These are phyloP conservation scores for Galerucella nymphaeae DNA, from an alignment of 2,888 invertebrate genomes.

Conservation along the genomic window DNA sequence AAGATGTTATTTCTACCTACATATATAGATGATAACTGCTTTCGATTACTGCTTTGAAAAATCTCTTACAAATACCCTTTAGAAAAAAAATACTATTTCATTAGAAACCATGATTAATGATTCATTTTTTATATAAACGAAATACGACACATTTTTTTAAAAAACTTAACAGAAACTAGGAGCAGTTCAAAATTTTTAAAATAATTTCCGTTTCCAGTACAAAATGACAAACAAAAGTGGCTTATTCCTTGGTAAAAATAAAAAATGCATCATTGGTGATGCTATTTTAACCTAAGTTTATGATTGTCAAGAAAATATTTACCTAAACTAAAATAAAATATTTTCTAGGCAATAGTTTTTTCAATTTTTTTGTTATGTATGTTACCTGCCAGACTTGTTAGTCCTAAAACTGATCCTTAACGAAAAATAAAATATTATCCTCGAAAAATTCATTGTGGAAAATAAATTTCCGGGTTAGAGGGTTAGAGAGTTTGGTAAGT, in stretches of 20 bases:
- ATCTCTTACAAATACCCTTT: slow-evolving; percentile 30
- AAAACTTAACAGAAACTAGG: too few species aligned
- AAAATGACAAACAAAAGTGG: too few species aligned
- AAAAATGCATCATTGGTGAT: slow-evolving; percentile 28
- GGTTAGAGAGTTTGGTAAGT: too few species aligned
- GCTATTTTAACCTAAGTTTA: slow-evolving; percentile 15
- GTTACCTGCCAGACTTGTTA: too few species aligned
- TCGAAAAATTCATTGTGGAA: too few species aligned
- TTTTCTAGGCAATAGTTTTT: slow-evolving; percentile 17
- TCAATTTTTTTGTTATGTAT: slow-evolving; percentile 44
- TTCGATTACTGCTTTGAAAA: slow-evolving; percentile 33
- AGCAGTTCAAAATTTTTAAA: too few species aligned
- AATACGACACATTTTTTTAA: background rate
- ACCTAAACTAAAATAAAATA: background rate
- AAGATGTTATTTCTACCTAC: slow-evolving; percentile 32
- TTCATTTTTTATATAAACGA: slow-evolving; percentile 23
- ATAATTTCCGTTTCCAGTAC: too few species aligned
- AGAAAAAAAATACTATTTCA: slow-evolving; percentile 12
- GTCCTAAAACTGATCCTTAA: too few species aligned
- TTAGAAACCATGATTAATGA: slow-evolving; percentile 19
- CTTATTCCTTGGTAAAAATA: background rate
- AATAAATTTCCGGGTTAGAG: too few species aligned
- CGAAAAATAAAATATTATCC: too few species aligned
- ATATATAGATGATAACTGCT: slow-evolving; percentile 34
- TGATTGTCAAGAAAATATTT: slow-evolving; percentile 9